Conservation (phyloP, 1,140 invertebrate genomes). For the Probaryconus sp. region DNA sequence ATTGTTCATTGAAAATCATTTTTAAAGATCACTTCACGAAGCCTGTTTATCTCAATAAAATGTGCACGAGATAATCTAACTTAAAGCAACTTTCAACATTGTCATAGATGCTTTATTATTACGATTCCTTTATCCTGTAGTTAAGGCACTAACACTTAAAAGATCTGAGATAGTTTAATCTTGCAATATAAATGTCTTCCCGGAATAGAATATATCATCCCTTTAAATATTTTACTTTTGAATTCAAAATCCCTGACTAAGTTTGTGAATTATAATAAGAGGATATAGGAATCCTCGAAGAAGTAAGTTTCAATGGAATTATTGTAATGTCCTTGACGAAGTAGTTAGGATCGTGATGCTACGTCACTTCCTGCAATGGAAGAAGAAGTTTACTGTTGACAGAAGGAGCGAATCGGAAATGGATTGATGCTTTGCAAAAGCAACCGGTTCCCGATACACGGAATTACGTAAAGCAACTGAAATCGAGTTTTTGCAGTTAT, state of each 20-base stretch:
- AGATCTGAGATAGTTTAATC: conserved; percentile 15
- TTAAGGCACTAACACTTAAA: conserved; percentile 33
- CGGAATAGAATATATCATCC: conserved; percentile 18
- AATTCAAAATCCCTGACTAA: conserved; percentile 42
- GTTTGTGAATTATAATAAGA: conserved; percentile 43
- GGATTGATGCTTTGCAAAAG: background rate
- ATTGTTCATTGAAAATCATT: no score
- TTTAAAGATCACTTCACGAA: no score
- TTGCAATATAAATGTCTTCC: conserved; percentile 24
- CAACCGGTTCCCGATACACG: conserved; percentile 6
- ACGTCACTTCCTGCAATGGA: conserved; percentile 37
- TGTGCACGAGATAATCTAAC: no score
- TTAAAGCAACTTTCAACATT: no score
- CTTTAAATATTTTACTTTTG: conserved; percentile 2
- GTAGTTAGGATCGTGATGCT: conserved; percentile 35
- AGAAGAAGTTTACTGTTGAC: conserved; percentile 42
- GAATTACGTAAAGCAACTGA: conserved; percentile 3
- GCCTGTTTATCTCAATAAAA: no score
- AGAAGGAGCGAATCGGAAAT: conserved; percentile 41
- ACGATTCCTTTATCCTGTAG: no score
- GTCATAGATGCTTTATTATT: no score
- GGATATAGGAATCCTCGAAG: conserved; percentile 33
- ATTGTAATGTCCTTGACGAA: conserved; percentile 44
- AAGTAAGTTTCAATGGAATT: conserved; percentile 34
- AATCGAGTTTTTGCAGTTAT: conserved; percentile 31